phyloP scores from a whole-genome alignment of 2,888 invertebrate species.

The Latheticus oryzae region DNA sequence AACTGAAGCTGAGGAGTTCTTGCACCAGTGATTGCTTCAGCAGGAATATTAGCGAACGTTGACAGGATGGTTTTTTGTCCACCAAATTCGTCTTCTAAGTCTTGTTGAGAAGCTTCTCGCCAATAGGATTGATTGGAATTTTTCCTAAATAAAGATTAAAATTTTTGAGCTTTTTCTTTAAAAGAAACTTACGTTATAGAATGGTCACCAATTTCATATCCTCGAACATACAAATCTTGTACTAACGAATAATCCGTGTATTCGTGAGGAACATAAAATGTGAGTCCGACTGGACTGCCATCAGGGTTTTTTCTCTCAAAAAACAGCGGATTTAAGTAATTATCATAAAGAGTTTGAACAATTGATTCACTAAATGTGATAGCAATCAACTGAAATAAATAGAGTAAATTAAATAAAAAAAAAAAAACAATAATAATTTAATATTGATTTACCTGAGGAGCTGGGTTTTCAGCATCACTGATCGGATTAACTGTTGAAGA shows the following conservation, averaged over 20 bases:
- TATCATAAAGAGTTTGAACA: conserved; percentile 67
- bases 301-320: conserved; percentile 72
- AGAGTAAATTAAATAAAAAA: conserved; percentile 6
- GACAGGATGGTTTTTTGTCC: conserved; percentile 59
- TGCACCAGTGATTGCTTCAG: conserved; percentile 56
- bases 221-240: conserved; percentile 70
- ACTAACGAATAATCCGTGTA: conserved; percentile 71
- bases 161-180: conserved; percentile 59
- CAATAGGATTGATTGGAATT: conserved; percentile 57
- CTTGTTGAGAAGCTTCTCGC: conserved; percentile 53
- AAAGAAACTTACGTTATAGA: conserved; percentile 67
- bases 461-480: conserved; percentile 4
- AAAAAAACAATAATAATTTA: background rate
- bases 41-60: conserved; percentile 61
- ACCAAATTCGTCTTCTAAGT: conserved; percentile 59
- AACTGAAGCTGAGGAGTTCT: conserved; percentile 72
- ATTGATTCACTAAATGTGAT: conserved; percentile 77
- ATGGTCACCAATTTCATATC: conserved; percentile 78
- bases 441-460: conserved; percentile 17
- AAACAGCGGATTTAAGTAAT: conserved; percentile 69
- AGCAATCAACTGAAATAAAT: conserved; percentile 65
- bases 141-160: conserved; percentile 45
- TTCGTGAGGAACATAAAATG: conserved; percentile 79
- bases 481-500: conserved; percentile 21
- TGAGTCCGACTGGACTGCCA: conserved; percentile 72